phyloP scores from a whole-genome alignment of 2,888 invertebrate species.

The Autographa pulchrina region DNA sequence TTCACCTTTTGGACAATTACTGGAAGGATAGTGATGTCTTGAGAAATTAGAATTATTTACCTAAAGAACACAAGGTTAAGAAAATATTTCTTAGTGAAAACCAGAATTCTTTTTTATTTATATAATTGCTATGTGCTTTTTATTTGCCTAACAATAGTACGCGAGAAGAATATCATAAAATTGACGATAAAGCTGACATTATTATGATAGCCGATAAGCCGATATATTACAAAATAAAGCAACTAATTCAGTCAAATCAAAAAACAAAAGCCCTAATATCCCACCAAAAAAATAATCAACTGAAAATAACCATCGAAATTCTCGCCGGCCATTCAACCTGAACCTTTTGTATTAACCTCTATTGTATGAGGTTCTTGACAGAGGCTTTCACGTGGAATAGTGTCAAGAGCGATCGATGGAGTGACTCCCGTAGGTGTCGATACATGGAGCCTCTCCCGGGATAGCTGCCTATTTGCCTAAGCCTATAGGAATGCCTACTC shows the following conservation, averaged over 20 bases:
- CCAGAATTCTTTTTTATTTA: too few species aligned
- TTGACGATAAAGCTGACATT: too few species aligned
- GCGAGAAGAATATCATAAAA: too few species aligned
- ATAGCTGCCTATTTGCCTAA: background rate
- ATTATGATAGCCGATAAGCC: too few species aligned
- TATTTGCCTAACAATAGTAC: too few species aligned
- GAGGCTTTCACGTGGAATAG: constrained; percentile 60
- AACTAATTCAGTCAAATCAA: too few species aligned
- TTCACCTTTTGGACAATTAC: background rate
- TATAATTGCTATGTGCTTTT: too few species aligned
- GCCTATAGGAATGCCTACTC: background rate
- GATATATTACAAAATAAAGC: too few species aligned
- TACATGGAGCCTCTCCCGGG: constrained; percentile 21
- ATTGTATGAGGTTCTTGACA: constrained; percentile 32
- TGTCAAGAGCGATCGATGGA: constrained; percentile 62
- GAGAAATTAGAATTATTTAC: too few species aligned
- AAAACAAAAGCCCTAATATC: background rate
- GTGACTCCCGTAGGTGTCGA: constrained; percentile 49
- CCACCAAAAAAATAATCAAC: background rate
- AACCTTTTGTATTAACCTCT: constrained; percentile 15
- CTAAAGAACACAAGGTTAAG: too few species aligned
- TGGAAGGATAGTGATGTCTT: background rate
- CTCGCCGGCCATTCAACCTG: background rate
- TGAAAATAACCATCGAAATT: background rate
- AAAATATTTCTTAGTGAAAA: too few species aligned